Percentiles rank a stretch among this genome's conserved stretches.
Evolutionary conservation across 2,797 vertebrate species (phyloP).

Genomic region (Tenualosa thibaudeaui): DNA sequence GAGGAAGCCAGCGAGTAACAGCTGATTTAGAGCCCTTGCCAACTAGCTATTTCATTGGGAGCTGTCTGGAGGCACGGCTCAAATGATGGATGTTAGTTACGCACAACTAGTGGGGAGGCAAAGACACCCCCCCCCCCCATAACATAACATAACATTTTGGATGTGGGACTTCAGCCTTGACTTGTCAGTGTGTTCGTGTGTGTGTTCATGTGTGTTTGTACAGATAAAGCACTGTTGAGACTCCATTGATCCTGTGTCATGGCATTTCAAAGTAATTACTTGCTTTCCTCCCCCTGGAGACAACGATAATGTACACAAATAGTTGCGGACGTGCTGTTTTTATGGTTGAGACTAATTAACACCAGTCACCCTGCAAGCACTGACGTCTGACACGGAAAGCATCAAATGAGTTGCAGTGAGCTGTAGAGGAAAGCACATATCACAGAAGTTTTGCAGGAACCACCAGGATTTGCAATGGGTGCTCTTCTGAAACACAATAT

Average conservation of each 20-base stretch:
- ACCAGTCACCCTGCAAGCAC: too few species aligned
- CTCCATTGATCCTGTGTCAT: not conserved
- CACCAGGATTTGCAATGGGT: not conserved
- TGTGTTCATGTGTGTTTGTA: not conserved
- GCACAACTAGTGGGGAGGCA: not conserved
- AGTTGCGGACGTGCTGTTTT: not conserved
- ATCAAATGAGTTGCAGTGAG: not conserved
- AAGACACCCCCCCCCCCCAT: too few species aligned
- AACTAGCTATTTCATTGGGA: constrained; percentile 24
- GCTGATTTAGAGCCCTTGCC: constrained; percentile 28
- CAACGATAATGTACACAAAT: not conserved
- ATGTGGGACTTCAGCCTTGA: not conserved
- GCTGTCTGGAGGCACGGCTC: constrained; percentile 13
- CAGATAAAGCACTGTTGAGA: not conserved
- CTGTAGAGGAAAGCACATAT: not conserved
- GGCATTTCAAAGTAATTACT: not conserved
- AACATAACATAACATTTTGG: not conserved
- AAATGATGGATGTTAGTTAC: not conserved
- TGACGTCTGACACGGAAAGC: too few species aligned
- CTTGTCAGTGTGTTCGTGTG: not conserved
- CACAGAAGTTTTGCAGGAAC: not conserved
- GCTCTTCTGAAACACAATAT: not conserved
- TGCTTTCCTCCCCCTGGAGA: not conserved
- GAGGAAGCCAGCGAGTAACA: not conserved
- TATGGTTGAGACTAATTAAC: not conserved